Percentiles rank a stretch among this genome's conserved stretches.
Conservation (phyloP, 2,888 invertebrate genomes). For the Nysson spinosus region DNA sequence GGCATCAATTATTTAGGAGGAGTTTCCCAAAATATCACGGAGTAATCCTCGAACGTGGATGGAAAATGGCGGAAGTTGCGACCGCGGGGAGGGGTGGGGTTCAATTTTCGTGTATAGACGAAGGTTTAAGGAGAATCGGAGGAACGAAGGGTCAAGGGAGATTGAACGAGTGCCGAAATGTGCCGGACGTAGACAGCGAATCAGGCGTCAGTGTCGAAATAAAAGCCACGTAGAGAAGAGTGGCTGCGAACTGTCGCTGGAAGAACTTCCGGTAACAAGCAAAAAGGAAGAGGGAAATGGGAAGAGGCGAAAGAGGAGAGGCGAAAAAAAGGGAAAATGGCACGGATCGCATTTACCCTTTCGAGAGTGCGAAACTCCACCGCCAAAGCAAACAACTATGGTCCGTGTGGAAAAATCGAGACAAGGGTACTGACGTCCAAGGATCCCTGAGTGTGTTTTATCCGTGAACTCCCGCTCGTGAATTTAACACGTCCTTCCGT, state of each 20-base stretch:
- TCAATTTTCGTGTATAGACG: too few relatives aligned
- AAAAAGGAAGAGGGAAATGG: conserved; percentile 1
- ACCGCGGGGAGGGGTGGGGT: too few relatives aligned
- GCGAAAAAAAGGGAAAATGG: background rate
- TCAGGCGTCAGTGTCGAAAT: conserved; percentile 17
- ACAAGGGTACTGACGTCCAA: background rate
- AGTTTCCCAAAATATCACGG: too few relatives aligned
- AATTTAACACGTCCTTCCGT: too few relatives aligned
- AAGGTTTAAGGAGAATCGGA: too few relatives aligned
- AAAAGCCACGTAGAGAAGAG: too few relatives aligned
- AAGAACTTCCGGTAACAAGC: too few relatives aligned
- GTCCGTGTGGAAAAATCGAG: background rate
- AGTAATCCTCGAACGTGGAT: too few relatives aligned
- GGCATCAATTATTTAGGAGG: too few relatives aligned
- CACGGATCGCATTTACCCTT: conserved; percentile 18
- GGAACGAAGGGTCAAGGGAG: background rate
- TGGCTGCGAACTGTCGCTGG: too few relatives aligned
- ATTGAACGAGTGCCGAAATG: conserved; percentile 3
- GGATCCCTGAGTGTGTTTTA: background rate
- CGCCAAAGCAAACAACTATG: conserved; percentile 21
- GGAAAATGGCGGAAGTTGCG: too few relatives aligned
- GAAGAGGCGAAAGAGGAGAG: conserved; percentile 8
- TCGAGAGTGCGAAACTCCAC: conserved; percentile 14
- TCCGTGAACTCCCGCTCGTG: too few relatives aligned
- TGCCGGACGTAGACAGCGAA: conserved; percentile 4